A percentile compares a stretch with the other conserved stretches of the same genome.
Evolutionary conservation across 2,888 invertebrate genomes (phyloP).

Genomic region (Slavum lentiscoides): DNA sequence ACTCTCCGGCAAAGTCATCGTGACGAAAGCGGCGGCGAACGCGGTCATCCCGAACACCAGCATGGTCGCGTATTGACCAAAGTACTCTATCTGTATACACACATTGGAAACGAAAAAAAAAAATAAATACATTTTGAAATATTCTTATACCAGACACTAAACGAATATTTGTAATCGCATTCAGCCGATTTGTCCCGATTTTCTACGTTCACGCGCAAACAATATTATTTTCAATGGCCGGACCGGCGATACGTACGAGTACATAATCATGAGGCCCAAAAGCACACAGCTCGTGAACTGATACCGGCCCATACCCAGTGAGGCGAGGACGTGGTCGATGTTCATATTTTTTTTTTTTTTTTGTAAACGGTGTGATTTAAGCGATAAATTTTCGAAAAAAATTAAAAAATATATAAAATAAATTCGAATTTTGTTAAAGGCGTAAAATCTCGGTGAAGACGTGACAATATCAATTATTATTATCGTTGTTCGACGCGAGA

Average conservation of each 20-base stretch:
- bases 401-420: too few relatives aligned
- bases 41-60: constrained; percentile 69
- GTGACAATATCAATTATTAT: too few relatives aligned
- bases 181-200: too few relatives aligned
- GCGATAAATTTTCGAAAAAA: not conserved
- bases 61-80: constrained; percentile 61
- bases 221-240: too few relatives aligned
- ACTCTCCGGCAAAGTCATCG: constrained; percentile 72
- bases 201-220: too few relatives aligned
- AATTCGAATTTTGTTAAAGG: not conserved
- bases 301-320: constrained; percentile 38
- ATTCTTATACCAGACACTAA: too few relatives aligned
- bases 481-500: too few relatives aligned
- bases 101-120: constrained; percentile 9
- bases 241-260: constrained; percentile 35
- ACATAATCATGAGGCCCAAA: constrained; percentile 41
- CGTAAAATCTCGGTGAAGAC: not conserved
- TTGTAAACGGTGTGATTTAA: not conserved
- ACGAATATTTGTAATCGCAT: too few relatives aligned
- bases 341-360: too few relatives aligned
- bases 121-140: not conserved
- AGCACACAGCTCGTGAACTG: constrained; percentile 26
- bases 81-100: constrained; percentile 53
- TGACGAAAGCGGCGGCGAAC: constrained; percentile 65
- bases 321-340: constrained; percentile 17